Base-by-base conservation (phyloP, 1,140 invertebrate species). In the Drosophila miranda region DNA sequence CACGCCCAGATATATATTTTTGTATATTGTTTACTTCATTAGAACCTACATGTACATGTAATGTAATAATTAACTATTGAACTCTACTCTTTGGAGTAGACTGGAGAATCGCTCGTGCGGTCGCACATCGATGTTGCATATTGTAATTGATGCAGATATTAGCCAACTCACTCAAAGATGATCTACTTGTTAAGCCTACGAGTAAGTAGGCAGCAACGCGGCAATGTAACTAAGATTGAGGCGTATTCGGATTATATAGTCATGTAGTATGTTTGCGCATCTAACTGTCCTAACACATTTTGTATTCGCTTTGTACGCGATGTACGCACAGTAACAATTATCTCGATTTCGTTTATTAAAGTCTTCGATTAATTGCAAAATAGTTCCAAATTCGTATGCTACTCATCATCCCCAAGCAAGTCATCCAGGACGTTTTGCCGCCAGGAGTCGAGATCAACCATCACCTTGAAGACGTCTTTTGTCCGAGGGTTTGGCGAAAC, bases 1-100 rank as follows among this genome's bases (percentile, higher is more conserved):
- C 38, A 67, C 23, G 34, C 11, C 34, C 21, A 50, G 44, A 79
- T 77, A 59, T 70, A 78, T 71, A 80, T 87, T 86, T 84, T 81
- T 87, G 64, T 84, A 86, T 77, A 78, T 75, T 58, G 48, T 86
- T 86, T 86, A 86, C 73, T 76, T 59, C 43, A 26, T 46, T 34
- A 56, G 38, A 48, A 68, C 19, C 51, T 49, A 38, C 11, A 38
- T 56, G 44, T 49, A 38, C 11, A 38, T 56, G 44, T 54, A 68
- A 38, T 56, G 44, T 54, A 68, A 56, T n/a, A 13, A 57, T 21
- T 38, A 28, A 61, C 41, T 50, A 16, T 30, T 16, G 42, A 45
- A 28, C 44, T 55, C 63, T 46, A 56, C 45, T 43, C 28, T 54
- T 52, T 52, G 19, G 23, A 50, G 46, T 72, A 52, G 28, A 19